Evolutionary conservation across 2,113 vertebrate genomes (phyloP), one percentile per base, ranked within the genome.

Genomic region (Rhinoderma darwinii): DNA sequence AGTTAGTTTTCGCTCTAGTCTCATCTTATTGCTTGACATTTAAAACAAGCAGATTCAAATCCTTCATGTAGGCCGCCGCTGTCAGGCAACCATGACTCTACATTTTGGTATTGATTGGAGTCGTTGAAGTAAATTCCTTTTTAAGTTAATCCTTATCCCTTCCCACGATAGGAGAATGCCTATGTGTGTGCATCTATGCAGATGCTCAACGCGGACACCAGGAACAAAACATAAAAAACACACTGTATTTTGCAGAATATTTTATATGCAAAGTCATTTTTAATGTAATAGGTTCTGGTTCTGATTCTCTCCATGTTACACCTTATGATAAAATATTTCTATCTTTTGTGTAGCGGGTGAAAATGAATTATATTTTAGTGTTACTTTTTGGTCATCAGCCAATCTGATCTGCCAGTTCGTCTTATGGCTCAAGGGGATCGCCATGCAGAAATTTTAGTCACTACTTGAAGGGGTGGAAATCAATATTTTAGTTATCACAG

Each of bases 81-180:
- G 93, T 95, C 93, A 94, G 87, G 92, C 92, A 95, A 92, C 94
- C 92, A 94, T 95, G 93, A 94, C 94, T 95, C 93, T 93, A 94
- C 94, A 92, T 94, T 95, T 95, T 94, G 90, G 90, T 95, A 96
- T 94, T 93, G 94, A 95, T 93, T 95, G 91, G 91, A 94, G 91
- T 92, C 92, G 92, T 92, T 93, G 89, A 90, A 93, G 92, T 88
- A 92, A 94, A 90, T 94, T 93, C 93, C 91, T 93, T 90, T 92
- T 91, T 92, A 93, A 93, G 90, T 92, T 87, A 87, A 87, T 87
- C 86, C 86, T 87, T 41, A 87, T 82, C 86, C 86, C 79, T 87
- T 73, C 51, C 86, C 39, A 59, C 72, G 43, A 59, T 51, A 82
- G 86, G 78, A 87, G 74, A 75, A 30, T 9, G 75, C 32, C 43